Percentiles rank a stretch among this genome's conserved stretches.
These are phyloP conservation scores for Myotis brandtii DNA, from an alignment of 2,113 vertebrate genomes.

Conservation along the genomic window DNA sequence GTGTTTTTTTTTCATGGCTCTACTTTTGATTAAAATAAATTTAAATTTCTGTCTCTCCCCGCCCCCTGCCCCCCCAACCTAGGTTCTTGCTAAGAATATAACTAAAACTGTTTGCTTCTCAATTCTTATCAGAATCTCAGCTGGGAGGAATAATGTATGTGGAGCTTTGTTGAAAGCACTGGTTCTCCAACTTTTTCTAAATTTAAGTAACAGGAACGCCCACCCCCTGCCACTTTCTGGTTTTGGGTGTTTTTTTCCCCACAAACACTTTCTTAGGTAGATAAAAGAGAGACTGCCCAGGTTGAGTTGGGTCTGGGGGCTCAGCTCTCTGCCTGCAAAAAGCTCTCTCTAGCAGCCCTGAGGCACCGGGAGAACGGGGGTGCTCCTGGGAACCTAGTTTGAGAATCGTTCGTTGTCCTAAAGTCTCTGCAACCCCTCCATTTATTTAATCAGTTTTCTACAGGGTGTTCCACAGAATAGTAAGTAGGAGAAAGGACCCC, in stretches of 20 bases:
- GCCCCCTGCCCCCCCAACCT: background rate
- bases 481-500: background rate
- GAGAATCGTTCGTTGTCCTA: background rate
- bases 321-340: background rate
- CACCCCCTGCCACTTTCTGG: background rate
- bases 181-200: slow-evolving; percentile 22
- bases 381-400: slow-evolving; percentile 41
- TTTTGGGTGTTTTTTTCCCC: too few relatives aligned
- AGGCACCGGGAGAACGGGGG: background rate
- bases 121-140: background rate
- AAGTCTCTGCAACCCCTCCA: background rate
- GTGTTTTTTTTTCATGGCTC: background rate
- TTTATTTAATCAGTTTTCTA: background rate
- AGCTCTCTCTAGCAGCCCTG: too few relatives aligned
- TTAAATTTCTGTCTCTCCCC: background rate
- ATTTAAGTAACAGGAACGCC: background rate
- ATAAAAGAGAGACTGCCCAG: background rate
- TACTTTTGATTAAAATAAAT: slow-evolving; percentile 17
- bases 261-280: background rate
- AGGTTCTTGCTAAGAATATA: slow-evolving; percentile 4
- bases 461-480: background rate
- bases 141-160: background rate
- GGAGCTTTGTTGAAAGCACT: background rate
- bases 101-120: background rate
- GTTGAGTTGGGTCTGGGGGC: background rate